Percentiles rank a stretch among this genome's conserved stretches.
phyloP scores from a whole-genome alignment of 2,113 vertebrate species.

The Lepisosteus osseus region DNA sequence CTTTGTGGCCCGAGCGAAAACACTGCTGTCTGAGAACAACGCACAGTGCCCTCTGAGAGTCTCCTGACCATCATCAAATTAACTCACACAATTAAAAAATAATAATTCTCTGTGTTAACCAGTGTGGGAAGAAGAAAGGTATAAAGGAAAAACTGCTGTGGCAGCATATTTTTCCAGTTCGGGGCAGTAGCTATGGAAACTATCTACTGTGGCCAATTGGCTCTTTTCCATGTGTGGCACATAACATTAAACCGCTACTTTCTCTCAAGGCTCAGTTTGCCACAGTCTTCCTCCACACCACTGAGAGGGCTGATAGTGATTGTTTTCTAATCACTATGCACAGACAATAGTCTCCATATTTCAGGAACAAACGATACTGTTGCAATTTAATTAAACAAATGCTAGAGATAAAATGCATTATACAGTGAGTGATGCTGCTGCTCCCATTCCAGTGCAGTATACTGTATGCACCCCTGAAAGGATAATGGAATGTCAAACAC shows the following conservation, averaged over 20 bases:
- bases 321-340: background rate
- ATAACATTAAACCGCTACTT: constrained; percentile 50
- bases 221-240: constrained; percentile 46
- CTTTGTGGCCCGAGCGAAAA: no score
- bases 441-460: no score
- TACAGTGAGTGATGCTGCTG: no score
- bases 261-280: constrained; percentile 31
- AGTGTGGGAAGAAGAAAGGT: constrained; percentile 27
- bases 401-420: no score
- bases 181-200: constrained; percentile 67
- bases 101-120: background rate
- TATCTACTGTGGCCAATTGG: constrained; percentile 61
- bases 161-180: constrained; percentile 55
- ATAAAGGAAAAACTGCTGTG: constrained; percentile 44
- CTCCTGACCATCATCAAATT: constrained; percentile 1
- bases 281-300: constrained; percentile 28
- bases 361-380: no score
- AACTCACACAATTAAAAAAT: background rate
- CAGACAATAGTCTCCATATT: no score
- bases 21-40: no score
- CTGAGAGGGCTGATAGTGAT: background rate
- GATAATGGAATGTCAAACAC: no score
- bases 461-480: background rate
- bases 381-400: no score
- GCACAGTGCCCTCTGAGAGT: no score